Conservation (phyloP, 1,140 invertebrate genomes). For the Papilio aristodemus region DNA sequence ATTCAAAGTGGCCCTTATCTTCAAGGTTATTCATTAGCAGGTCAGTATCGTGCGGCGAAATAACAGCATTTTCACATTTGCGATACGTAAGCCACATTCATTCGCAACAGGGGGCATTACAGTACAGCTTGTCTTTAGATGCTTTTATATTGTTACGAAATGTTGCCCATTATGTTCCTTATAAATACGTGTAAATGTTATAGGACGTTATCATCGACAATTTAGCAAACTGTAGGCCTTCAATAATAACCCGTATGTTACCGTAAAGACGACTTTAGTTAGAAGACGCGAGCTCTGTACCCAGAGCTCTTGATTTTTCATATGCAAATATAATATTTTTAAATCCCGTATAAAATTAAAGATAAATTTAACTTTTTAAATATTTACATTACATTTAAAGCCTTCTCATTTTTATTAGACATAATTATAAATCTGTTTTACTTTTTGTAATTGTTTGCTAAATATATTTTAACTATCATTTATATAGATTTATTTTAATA, state of each 20-base stretch:
- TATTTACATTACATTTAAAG: too few relatives aligned
- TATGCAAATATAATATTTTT: too few relatives aligned
- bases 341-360: too few relatives aligned
- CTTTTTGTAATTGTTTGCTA: too few relatives aligned
- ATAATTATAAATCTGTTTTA: too few relatives aligned
- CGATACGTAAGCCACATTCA: conserved; percentile 41
- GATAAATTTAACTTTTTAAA: too few relatives aligned
- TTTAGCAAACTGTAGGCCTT: background rate
- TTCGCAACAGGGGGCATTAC: conserved; percentile 44
- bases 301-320: too few relatives aligned
- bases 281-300: too few relatives aligned
- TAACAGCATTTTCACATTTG: conserved; percentile 62
- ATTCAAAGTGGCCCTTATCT: conserved; percentile 35
- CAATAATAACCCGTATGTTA: background rate
- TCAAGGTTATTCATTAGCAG: conserved; percentile 51
- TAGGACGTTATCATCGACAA: conserved; percentile 8
- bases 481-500: too few relatives aligned
- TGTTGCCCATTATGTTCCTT: conserved; percentile 3
- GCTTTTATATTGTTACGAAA: conserved; percentile 45
- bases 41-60: conserved; percentile 36
- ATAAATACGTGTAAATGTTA: background rate
- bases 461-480: too few relatives aligned
- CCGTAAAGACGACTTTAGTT: too few relatives aligned
- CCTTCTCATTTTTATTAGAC: too few relatives aligned
- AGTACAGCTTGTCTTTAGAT: conserved; percentile 40